phyloP scores from a whole-genome alignment of 1,140 invertebrate genomes.

The Pinna nobilis region DNA sequence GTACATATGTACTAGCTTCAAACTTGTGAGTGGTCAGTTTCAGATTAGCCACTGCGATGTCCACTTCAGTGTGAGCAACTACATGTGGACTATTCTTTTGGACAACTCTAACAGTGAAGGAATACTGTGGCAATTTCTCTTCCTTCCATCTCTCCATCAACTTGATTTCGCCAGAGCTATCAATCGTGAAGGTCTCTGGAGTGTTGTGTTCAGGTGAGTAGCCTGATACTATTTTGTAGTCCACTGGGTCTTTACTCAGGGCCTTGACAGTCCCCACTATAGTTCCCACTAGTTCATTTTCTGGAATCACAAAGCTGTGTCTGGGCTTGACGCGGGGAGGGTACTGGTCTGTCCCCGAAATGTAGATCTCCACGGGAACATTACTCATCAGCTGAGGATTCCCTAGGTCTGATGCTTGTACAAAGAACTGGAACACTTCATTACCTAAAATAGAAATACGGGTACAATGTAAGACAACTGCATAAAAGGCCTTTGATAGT shows the following conservation, averaged over 20 bases:
- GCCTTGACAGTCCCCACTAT: conserved; percentile 70
- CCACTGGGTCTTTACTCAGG: conserved; percentile 70
- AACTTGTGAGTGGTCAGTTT: conserved; percentile 66
- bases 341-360: conserved; percentile 81
- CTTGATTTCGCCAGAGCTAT: conserved; percentile 84
- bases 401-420: conserved; percentile 88
- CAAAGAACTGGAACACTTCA: conserved; percentile 91
- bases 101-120: conserved; percentile 51
- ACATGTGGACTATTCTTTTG: conserved; percentile 55
- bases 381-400: conserved; percentile 82
- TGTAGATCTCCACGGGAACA: conserved; percentile 86
- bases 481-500: neutral
- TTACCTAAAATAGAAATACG: conserved; percentile 78
- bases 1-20: conserved; percentile 85
- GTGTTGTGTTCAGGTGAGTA: conserved; percentile 66
- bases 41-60: conserved; percentile 58
- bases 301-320: conserved; percentile 83
- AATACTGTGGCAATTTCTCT: conserved; percentile 44
- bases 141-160: conserved; percentile 80
- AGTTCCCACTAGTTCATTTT: conserved; percentile 81
- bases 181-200: conserved; percentile 82
- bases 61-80: conserved; percentile 53
- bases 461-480: neutral
- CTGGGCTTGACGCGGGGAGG: conserved; percentile 81
- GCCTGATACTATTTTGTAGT: conserved; percentile 83